Evolutionary conservation across 2,797 vertebrate genomes (phyloP).

Genomic region (Arnoldichthys spilopterus): DNA sequence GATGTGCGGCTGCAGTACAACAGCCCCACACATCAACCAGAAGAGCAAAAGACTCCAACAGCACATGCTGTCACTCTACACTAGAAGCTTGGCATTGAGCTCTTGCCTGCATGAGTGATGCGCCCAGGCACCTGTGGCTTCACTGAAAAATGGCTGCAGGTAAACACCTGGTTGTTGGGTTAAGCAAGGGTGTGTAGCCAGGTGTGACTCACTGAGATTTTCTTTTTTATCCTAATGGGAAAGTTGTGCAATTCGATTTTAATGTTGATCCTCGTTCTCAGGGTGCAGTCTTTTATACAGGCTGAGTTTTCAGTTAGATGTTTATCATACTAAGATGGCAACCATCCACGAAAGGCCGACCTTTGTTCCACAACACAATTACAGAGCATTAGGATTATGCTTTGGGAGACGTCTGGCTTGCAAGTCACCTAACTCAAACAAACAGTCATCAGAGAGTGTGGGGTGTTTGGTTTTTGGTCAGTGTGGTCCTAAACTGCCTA

Average conservation of each 20-base stretch:
- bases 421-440: too few relatives aligned
- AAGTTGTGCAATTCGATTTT: neutral
- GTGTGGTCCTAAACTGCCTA: too few relatives aligned
- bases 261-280: neutral
- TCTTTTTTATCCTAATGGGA: neutral
- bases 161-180: neutral
- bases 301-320: neutral
- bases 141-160: neutral
- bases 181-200: neutral
- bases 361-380: too few relatives aligned
- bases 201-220: neutral
- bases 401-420: too few relatives aligned
- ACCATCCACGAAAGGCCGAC: neutral
- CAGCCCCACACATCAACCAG: conserved; percentile 21
- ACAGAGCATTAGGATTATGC: too few relatives aligned
- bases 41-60: neutral
- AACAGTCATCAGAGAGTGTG: too few relatives aligned
- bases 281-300: neutral
- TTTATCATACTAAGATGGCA: neutral
- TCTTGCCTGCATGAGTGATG: neutral
- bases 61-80: neutral
- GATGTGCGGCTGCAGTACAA: conserved; percentile 27
- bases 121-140: neutral
- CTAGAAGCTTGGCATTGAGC: conserved; percentile 9
- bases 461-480: too few relatives aligned